A percentile compares a stretch with the other conserved stretches of the same genome.
phyloP scores from a whole-genome alignment of 2,888 invertebrate species.

The Hydrotaea diabolus region DNA sequence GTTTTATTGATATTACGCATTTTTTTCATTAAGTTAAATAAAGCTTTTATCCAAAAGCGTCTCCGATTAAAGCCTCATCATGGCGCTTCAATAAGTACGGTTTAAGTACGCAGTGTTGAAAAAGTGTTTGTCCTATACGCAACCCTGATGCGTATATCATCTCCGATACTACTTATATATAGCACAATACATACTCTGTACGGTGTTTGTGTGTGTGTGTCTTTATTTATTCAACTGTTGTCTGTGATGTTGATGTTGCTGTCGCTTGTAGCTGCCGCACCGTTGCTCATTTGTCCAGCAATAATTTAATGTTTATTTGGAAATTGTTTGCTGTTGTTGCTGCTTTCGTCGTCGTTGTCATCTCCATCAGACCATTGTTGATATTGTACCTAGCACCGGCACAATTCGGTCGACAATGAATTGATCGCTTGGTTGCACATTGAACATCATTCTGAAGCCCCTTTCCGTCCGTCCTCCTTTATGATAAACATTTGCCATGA shows the following conservation, averaged over 20 bases:
- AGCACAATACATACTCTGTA: background rate
- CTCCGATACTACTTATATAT: background rate
- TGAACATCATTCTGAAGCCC: background rate
- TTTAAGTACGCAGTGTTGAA: no score
- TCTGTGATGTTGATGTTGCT: conserved; percentile 8
- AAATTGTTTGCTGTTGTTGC: conserved; percentile 31
- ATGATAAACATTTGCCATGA: no score
- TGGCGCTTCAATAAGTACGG: no score
- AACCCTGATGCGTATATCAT: no score
- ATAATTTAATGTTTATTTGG: conserved; percentile 49
- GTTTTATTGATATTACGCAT: no score
- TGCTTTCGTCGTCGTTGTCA: conserved; percentile 1
- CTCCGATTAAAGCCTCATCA: no score
- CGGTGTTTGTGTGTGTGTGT: background rate
- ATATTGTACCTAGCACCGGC: background rate
- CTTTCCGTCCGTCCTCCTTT: background rate
- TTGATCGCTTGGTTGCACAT: background rate
- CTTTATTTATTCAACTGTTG: conserved; percentile 13
- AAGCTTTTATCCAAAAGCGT: no score
- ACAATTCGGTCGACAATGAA: background rate
- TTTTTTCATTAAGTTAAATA: no score
- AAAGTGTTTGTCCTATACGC: no score
- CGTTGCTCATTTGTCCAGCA: conserved; percentile 45
- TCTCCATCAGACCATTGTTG: conserved; percentile 15
- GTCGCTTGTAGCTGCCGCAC: background rate